Evolutionary conservation across 2,113 vertebrate genomes (phyloP).

Genomic region (Strix aluco): DNA sequence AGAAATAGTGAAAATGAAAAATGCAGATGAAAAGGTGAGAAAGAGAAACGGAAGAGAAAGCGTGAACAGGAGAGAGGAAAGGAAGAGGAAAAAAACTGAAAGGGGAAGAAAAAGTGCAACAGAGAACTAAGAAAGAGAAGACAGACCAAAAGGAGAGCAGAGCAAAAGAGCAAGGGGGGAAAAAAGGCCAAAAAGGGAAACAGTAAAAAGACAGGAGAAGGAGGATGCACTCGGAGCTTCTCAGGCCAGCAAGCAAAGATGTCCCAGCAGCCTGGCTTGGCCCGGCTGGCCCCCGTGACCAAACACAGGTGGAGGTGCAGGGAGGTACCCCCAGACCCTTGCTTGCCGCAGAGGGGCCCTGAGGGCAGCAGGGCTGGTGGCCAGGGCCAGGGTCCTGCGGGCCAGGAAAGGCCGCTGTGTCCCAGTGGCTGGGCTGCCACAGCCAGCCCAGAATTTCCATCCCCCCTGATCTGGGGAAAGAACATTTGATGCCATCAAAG

Average conservation of each 20-base stretch:
- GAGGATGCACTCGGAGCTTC: neutral
- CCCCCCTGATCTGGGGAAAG: constrained; percentile 91
- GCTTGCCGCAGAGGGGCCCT: neutral
- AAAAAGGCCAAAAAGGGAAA: neutral
- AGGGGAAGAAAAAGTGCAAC: neutral
- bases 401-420: constrained; percentile 57
- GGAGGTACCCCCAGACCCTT: neutral
- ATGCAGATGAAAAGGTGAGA: neutral
- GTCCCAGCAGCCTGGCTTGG: neutral
- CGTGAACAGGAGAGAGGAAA: neutral
- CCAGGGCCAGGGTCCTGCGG: neutral
- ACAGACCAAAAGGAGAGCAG: neutral
- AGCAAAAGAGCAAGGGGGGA: neutral
- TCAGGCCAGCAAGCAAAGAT: neutral
- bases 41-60: neutral
- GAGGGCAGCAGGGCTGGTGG: neutral
- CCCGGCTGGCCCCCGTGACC: fast-evolving
- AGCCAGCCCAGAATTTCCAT: constrained; percentile 89
- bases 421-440: constrained; percentile 80
- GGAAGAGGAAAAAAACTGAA: neutral
- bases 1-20: neutral
- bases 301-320: neutral
- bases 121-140: neutral
- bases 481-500: constrained; percentile 99
- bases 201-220: neutral